phyloP scores from a whole-genome alignment of 1,140 invertebrate species.

The Cotesia vestalis region DNA sequence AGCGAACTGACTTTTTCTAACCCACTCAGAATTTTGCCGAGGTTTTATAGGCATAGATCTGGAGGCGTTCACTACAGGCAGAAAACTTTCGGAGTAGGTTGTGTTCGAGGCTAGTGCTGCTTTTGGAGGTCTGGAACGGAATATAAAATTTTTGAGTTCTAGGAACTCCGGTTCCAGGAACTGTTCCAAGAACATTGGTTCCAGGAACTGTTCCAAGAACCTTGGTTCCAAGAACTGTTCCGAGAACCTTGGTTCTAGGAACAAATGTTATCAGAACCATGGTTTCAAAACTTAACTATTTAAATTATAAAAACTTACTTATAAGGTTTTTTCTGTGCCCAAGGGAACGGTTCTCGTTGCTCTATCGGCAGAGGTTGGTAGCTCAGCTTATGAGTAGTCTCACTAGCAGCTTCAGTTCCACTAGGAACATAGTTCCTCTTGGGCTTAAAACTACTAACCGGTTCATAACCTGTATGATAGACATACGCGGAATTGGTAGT shows the following conservation, averaged over 20 bases:
- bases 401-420: slow-evolving; percentile 63
- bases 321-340: slow-evolving; percentile 53
- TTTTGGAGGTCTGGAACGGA: slow-evolving; percentile 47
- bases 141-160: not conserved
- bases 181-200: no score
- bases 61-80: slow-evolving; percentile 8
- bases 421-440: slow-evolving; percentile 65
- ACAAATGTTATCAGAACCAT: no score
- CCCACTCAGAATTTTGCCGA: slow-evolving; percentile 17
- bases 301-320: slow-evolving; percentile 41
- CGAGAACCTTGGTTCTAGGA: no score
- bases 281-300: no score
- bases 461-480: slow-evolving; percentile 47
- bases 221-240: no score
- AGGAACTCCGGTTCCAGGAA: no score
- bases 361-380: slow-evolving; percentile 50
- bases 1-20: slow-evolving; percentile 44
- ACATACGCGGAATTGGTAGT: slow-evolving; percentile 53
- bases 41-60: slow-evolving; percentile 51
- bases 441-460: slow-evolving; percentile 66
- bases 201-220: no score
- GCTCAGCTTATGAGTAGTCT: slow-evolving; percentile 57
- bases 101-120: slow-evolving; percentile 52
- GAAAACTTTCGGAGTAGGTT: slow-evolving; percentile 55
- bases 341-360: slow-evolving; percentile 52